Evolutionary conservation across 1,140 invertebrate species (phyloP).

Genomic region (Brachionus calyciflorus): DNA sequence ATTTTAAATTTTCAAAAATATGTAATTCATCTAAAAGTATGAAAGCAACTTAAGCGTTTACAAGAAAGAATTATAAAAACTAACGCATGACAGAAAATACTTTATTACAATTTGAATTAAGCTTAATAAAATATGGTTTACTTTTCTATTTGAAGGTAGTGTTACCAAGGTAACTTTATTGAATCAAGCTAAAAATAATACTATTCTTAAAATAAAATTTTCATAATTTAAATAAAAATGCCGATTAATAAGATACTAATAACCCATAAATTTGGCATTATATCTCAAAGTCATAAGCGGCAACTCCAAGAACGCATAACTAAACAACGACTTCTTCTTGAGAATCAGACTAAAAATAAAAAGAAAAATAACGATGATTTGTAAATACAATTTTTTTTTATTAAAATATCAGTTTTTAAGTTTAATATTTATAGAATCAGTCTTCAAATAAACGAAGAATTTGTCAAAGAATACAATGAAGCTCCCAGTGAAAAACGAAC

Average conservation of each 20-base stretch:
- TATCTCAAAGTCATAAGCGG: conserved; percentile 58
- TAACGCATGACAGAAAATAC: no score
- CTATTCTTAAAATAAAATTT: no score
- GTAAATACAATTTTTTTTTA: conserved; percentile 10
- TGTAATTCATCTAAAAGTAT: no score
- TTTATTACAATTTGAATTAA: no score
- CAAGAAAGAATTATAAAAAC: no score
- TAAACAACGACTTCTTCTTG: conserved; percentile 53
- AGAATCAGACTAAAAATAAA: not conserved
- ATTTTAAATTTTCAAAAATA: no score
- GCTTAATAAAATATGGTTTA: no score
- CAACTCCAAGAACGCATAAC: conserved; percentile 58
- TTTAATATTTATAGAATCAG: conserved; percentile 52
- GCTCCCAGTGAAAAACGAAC: conserved; percentile 52
- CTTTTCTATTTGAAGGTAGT: no score
- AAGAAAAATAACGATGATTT: conserved; percentile 23
- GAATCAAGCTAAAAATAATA: no score
- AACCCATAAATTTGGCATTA: conserved; percentile 61
- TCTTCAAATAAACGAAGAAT: conserved; percentile 59
- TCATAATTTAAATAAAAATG: conserved; percentile 52
- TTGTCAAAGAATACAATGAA: conserved; percentile 57
- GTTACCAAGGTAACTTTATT: no score
- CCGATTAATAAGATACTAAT: conserved; percentile 58
- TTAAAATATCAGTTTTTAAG: not conserved
- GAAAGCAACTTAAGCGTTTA: no score